phyloP scores from a whole-genome alignment of 2,797 vertebrate species.

The Geotrypetes seraphini region DNA sequence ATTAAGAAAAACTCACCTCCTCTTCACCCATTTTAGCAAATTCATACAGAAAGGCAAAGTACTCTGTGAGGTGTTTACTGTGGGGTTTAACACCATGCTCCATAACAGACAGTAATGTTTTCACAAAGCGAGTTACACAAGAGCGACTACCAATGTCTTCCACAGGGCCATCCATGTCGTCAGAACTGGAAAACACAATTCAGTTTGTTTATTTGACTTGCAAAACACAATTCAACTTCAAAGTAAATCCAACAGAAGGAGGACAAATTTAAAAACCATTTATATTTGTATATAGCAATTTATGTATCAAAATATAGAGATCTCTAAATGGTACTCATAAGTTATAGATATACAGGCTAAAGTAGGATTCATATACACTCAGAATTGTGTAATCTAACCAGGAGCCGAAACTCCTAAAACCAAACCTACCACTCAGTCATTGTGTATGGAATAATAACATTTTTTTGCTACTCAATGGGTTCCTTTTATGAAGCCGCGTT shows the following conservation, averaged over 20 bases:
- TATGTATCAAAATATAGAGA: no score
- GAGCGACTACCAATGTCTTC: conserved; percentile 96
- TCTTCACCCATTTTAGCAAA: conserved; percentile 99
- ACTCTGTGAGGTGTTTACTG: conserved; percentile 96
- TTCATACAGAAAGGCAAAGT: conserved; percentile 95
- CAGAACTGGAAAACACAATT: conserved; percentile 61
- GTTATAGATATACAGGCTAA: no score
- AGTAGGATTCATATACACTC: no score
- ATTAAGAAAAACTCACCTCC: conserved; percentile 58
- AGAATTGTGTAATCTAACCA: no score
- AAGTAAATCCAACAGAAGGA: neutral
- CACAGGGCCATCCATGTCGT: conserved; percentile 93
- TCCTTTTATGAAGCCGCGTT: no score
- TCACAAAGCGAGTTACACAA: conserved; percentile 93
- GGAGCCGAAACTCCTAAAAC: no score
- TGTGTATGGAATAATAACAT: no score
- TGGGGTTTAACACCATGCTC: conserved; percentile 97
- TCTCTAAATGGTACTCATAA: no score
- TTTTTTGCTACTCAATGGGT: no score
- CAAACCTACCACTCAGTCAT: no score
- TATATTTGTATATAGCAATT: no score
- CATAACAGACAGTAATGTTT: conserved; percentile 93
- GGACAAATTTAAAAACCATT: neutral
- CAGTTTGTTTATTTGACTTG: neutral
- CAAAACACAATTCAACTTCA: neutral